Conservation (phyloP, 2,797 vertebrate species). For the Sebastes glaucus region DNA sequence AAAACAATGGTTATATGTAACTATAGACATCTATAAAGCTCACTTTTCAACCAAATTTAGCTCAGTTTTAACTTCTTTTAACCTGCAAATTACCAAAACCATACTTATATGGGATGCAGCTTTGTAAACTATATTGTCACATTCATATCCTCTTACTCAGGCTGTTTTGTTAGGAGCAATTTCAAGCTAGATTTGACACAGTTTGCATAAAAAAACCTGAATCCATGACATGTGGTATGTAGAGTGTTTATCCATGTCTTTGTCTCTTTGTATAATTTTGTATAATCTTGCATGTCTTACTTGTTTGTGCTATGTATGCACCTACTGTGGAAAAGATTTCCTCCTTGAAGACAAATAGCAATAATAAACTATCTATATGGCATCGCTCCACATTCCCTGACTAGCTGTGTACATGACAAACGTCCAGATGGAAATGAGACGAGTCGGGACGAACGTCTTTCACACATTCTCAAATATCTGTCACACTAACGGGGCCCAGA, state of each 20-base stretch:
- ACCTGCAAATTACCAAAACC: slow-evolving; percentile 25
- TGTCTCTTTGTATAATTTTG: neutral
- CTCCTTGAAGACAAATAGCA: neutral
- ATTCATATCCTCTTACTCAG: neutral
- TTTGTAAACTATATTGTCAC: neutral
- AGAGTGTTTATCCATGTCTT: neutral
- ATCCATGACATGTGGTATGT: neutral
- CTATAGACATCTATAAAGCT: neutral
- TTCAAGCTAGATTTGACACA: neutral
- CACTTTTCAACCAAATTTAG: neutral
- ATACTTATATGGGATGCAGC: neutral
- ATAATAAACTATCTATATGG: neutral
- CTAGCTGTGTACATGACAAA: slow-evolving; percentile 25
- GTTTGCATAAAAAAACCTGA: neutral
- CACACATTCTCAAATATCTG: slow-evolving; percentile 42
- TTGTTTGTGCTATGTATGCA: neutral
- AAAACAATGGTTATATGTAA: neutral
- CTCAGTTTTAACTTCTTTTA: neutral
- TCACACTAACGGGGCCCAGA: slow-evolving; percentile 45
- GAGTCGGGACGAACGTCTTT: slow-evolving; percentile 25
- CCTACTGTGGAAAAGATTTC: neutral
- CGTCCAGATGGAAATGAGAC: slow-evolving; percentile 27
- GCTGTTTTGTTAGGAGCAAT: neutral
- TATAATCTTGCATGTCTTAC: neutral
- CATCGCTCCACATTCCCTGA: neutral